phyloP scores from a whole-genome alignment of 1,140 invertebrate genomes.

The Bradynema listronoti region DNA sequence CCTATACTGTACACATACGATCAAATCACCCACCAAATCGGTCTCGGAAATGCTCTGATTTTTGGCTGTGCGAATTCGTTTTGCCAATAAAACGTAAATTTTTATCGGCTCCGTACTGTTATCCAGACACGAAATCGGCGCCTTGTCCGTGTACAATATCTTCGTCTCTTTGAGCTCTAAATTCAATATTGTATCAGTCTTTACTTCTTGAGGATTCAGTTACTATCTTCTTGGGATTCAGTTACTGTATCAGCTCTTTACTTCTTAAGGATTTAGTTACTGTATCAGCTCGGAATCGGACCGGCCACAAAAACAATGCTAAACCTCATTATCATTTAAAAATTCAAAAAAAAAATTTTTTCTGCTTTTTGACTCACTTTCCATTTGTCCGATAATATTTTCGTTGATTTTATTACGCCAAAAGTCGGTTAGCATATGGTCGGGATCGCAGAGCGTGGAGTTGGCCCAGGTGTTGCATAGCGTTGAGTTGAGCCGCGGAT shows the following conservation, averaged over 20 bases:
- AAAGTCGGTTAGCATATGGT: constrained; percentile 51
- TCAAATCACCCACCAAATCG: constrained; percentile 30
- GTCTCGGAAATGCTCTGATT: constrained; percentile 44
- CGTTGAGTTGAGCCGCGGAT: constrained; percentile 38
- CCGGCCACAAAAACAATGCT: too few species aligned
- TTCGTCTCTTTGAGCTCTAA: constrained; percentile 34
- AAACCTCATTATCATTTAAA: too few species aligned
- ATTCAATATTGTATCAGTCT: not conserved
- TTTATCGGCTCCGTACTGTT: constrained; percentile 35
- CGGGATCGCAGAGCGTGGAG: constrained; percentile 49
- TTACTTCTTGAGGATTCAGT: not conserved
- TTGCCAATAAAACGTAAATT: constrained; percentile 44
- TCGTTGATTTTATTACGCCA: constrained; percentile 43
- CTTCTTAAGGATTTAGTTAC: not conserved
- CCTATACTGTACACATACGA: not conserved
- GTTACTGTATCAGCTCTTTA: not conserved
- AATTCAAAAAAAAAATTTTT: too few species aligned
- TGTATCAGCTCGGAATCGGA: too few species aligned
- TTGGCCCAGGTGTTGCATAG: constrained; percentile 45
- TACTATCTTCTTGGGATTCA: not conserved
- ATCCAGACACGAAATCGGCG: constrained; percentile 34
- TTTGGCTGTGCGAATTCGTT: constrained; percentile 37
- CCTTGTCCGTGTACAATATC: constrained; percentile 41
- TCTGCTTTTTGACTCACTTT: constrained; percentile 30
- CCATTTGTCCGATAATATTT: constrained; percentile 37